Evolutionary conservation across 2,113 vertebrate species (phyloP), one percentile per base, ranked within the genome.

Genomic region (Pagrus major): DNA sequence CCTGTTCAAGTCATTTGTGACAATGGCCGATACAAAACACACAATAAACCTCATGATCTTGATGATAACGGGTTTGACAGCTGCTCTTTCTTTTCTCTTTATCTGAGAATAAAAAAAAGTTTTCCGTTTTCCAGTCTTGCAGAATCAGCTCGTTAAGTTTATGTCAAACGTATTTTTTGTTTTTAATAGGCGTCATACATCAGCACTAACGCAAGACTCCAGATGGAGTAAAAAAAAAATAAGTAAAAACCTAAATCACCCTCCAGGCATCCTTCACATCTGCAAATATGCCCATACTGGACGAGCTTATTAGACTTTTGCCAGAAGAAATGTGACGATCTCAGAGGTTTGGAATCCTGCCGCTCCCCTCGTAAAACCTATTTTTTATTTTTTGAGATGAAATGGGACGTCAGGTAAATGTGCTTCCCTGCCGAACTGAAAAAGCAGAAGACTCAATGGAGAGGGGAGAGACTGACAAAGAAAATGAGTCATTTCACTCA

Each of bases 261-360:
- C 51, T 33, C 9, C 23, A 51, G 52, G 20, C 20, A 1, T 72
- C 21, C 41, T 39, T 15, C 18, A 23, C 12, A 31, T 16, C 23
- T 20, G 46, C 41, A 31, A 12, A 23, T 18, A 10, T 37, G 68
- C 9, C 7, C 14, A 4, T 9, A 12, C 9, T 23, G 68, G 49
- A 23, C 4, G 21, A 41, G 61, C 15, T 33, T 71, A 52, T 54
- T 39, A 6, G 39, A 69, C 49, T 67, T 84, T 84, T 70, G 55
- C 64, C 46, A 65, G 74, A 61, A 66, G 61, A 51, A 47, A 71
- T 29, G 33, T 49, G 61, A 84, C 52, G 67, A 55, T 51, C n/a
- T 46, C 39, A 76, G 52, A 51, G 65, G 41, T 44, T 70, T 76
- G 54, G 63, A 82, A 56, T 33, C 15, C 1, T 23, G 27, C 18